These are phyloP conservation scores for Pempheris klunzingeri DNA, from an alignment of 2,797 vertebrate genomes.

Conservation along the genomic window DNA sequence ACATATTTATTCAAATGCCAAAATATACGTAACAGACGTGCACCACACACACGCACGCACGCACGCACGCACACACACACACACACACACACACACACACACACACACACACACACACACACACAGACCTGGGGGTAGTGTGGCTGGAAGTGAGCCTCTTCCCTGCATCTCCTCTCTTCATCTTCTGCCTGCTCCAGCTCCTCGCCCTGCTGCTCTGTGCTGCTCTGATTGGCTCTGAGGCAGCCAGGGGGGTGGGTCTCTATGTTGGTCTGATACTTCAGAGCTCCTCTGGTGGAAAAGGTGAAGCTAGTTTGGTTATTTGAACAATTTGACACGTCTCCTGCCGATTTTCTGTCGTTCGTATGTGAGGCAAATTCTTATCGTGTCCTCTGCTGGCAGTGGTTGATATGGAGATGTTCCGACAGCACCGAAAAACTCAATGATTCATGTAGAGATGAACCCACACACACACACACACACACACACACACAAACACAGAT, in stretches of 20 bases:
- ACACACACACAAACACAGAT: conserved; percentile 23
- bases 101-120: conserved; percentile 30
- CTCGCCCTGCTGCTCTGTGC: conserved; percentile 60
- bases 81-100: conserved; percentile 11
- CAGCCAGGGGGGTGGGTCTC: conserved; percentile 94
- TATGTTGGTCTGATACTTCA: conserved; percentile 96
- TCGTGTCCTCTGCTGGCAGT: neutral
- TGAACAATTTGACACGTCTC: no score
- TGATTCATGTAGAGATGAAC: neutral
- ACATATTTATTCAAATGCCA: neutral
- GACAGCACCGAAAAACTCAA: conserved; percentile 6
- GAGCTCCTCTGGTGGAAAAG: conserved; percentile 86
- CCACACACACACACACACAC: neutral
- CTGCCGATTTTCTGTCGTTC: conserved; percentile 26
- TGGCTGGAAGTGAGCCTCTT: conserved; percentile 91
- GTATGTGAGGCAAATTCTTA: neutral
- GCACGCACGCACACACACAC: neutral
- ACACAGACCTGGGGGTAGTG: conserved; percentile 94
- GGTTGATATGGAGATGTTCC: conserved; percentile 1
- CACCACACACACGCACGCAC: conserved; percentile 59
- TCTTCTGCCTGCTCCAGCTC: conserved; percentile 65
- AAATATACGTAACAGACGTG: neutral
- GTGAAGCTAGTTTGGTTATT: neutral
- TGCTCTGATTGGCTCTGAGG: conserved; percentile 86
- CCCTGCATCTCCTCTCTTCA: conserved; percentile 85